Evolutionary conservation across 2,113 vertebrate species (phyloP), one percentile per base, ranked within the genome.

Genomic region (Mobula birostris): DNA sequence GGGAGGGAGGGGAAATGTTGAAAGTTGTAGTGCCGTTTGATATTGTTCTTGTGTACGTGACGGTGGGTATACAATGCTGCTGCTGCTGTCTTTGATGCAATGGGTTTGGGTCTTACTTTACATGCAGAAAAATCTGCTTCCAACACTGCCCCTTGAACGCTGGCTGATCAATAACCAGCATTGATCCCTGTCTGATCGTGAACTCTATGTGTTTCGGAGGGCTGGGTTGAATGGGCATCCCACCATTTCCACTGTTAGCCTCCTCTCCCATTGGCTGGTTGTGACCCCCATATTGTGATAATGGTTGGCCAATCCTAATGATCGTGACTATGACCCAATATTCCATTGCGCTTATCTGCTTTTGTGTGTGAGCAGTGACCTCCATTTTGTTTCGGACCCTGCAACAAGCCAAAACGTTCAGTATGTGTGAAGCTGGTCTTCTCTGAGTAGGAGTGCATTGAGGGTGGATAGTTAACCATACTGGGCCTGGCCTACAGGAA

Each of bases 21-120:
- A n/a, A 88, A 88, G 61, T 90, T 90, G 61, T 90, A n/a, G 85
- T 88, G 85, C 29, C 61, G 85, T 90, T 90, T 90, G 61, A 68
- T 90, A 68, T 90, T 90, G 85, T 90, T 90, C n/a, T 90, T 90
- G 85, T 90, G 85, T 63, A n/a, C n/a, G 85, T 90, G 61, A 90
- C 61, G 14, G 85, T 90, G 61, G 85, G 61, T 90, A 66, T 90
- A 90, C 85, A 90, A 90, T 90, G 85, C 85, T 90, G 61, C 85
- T n/a, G 61, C 85, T 32, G 61, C 61, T 90, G 61, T 90, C 61
- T 90, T 90, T 90, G 85, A 90, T 68, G 58, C 83, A 87, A 24
- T n/a, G 27, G 24, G 58, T 15, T n/a, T 29, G 29, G 48, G 11
- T 63, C 83, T 63, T 63, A 14, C 27, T 63, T 63, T 63, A 29